Percentiles rank a stretch among this genome's conserved stretches.
These are phyloP conservation scores for Eulemur rubriventer DNA, from an alignment of 2,797 vertebrate species.

Conservation along the genomic window DNA sequence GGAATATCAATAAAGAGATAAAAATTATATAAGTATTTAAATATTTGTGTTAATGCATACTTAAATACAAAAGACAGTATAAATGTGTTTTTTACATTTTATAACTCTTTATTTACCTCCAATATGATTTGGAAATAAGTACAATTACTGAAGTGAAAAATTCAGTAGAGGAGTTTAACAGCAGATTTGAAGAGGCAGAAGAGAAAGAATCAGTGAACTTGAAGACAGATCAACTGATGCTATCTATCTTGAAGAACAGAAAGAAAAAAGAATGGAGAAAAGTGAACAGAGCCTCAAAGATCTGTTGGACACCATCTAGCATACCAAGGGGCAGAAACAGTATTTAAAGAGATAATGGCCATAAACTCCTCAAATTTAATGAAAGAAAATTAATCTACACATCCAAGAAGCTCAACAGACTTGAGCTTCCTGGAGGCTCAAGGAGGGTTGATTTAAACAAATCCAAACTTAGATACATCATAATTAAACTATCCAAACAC, in stretches of 20 bases:
- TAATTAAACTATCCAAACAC: not conserved
- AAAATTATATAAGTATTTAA: not conserved
- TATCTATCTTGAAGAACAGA: not conserved
- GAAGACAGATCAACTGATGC: not conserved
- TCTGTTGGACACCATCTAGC: not conserved
- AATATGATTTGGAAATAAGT: not conserved
- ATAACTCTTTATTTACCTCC: not conserved
- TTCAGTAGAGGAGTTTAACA: not conserved
- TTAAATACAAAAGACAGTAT: not conserved
- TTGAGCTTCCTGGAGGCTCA: not conserved
- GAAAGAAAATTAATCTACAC: not conserved
- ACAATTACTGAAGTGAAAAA: not conserved
- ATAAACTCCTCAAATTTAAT: not conserved
- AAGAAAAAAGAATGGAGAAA: not conserved
- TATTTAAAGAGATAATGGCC: conserved; percentile 16
- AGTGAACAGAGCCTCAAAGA: not conserved
- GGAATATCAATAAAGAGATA: not conserved
- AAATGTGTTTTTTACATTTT: not conserved
- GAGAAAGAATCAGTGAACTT: not conserved
- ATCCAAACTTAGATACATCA: not conserved
- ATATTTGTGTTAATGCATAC: not conserved
- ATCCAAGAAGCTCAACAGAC: not conserved
- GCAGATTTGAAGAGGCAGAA: not conserved
- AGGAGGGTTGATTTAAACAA: not conserved
- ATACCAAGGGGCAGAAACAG: conserved; percentile 6